These are phyloP conservation scores for Dynastes tityus DNA, from an alignment of 2,888 invertebrate genomes.

Conservation along the genomic window DNA sequence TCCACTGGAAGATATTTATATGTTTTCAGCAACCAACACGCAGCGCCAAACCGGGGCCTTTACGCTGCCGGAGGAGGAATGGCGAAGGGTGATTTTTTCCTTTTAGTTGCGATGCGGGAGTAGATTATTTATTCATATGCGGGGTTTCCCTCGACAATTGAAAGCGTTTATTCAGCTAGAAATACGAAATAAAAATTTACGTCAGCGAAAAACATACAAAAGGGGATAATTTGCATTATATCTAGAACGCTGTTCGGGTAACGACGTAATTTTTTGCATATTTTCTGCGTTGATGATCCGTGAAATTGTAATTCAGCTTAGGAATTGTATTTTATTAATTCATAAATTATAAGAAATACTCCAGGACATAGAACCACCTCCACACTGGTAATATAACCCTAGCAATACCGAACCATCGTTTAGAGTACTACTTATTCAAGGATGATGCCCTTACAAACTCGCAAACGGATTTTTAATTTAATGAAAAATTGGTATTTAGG, in stretches of 20 bases:
- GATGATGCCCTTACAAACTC: no score
- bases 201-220: slow-evolving; percentile 34
- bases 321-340: background rate
- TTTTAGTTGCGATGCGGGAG: slow-evolving; percentile 60
- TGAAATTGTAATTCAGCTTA: background rate
- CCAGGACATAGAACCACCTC: no score
- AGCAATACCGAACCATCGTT: no score
- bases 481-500: no score
- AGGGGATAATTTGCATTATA: slow-evolving; percentile 44
- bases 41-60: slow-evolving; percentile 45
- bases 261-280: slow-evolving; percentile 3
- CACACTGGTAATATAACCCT: no score
- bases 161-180: slow-evolving; percentile 54
- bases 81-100: slow-evolving; percentile 63
- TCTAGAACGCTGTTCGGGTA: background rate
- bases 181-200: slow-evolving; percentile 54
- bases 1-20: slow-evolving; percentile 69
- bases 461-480: no score
- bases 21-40: slow-evolving; percentile 63
- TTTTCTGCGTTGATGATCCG: background rate
- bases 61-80: slow-evolving; percentile 14
- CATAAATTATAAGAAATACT: background rate
- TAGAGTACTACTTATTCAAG: no score
- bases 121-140: slow-evolving; percentile 65
- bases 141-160: slow-evolving; percentile 51